Base-by-base conservation (phyloP, 2,888 invertebrate species). In the Ectobius pallidus region DNA sequence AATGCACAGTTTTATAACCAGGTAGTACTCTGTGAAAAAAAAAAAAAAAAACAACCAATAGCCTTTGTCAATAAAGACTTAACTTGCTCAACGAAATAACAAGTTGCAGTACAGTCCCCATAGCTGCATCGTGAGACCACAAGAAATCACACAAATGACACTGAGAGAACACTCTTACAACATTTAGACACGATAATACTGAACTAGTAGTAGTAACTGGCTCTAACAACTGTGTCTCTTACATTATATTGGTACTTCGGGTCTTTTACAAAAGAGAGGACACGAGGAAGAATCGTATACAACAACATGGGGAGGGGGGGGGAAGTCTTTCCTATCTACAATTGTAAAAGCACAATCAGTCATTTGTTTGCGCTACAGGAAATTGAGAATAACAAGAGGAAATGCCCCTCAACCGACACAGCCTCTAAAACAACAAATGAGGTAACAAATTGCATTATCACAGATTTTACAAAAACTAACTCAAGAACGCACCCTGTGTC, bases 371-470 rank as follows among this genome's bases (percentile, higher is more conserved):
- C 30, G 27, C 32, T 58, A 30, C 30, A 58, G 11, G 27, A 25
- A 30, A 58, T 3, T 14, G 58, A 58, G 27, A 58, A 58, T n/a
- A 58, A 58, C 16, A 27, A 58, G 14, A 30, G 27, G 30, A 58
- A 30, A n/a, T n/a, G 7, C 46, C n/a, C 58, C 27, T 58, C 34
- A 58, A 22, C 6, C 27, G 30, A 32, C n/a, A 58, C 32, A 30
- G 30, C 58, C 30, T n/a, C 58, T 27, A 58, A 58, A 3, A 18
- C 18, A 58, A 58, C 25, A 65, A 65, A 65, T 65, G 65, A 65
- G 65, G 65, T 65, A 65, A 65, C 42, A 42, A 46, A 65, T 27
- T 65, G 65, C 44, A 46, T 44, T 65, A 65, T 65, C 65, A 65
- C 65, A 65, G 65, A 58, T 58, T 58, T 32, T 14, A 58, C n/a